Evolutionary conservation across 2,113 vertebrate genomes (phyloP).

Genomic region (Scolopax mira): DNA sequence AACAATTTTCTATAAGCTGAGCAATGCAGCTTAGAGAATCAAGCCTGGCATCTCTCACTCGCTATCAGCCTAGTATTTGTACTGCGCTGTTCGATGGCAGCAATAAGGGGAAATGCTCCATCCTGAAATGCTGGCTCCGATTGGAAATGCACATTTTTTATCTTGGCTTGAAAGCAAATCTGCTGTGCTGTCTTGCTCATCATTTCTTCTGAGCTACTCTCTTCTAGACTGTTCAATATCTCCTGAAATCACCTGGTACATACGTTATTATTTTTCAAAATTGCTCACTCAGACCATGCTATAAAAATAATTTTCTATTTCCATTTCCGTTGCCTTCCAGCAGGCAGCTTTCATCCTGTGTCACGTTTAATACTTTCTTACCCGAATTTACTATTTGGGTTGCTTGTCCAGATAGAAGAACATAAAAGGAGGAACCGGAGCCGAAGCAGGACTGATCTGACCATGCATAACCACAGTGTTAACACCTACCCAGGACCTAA

Average conservation of each 20-base stretch:
- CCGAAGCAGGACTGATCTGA: background rate
- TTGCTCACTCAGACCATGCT: background rate
- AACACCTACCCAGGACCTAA: background rate
- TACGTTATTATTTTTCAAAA: slow-evolving; percentile 6
- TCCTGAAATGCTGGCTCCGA: background rate
- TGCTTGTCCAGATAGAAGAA: background rate
- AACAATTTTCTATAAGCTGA: background rate
- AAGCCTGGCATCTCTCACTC: background rate
- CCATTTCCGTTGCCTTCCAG: background rate
- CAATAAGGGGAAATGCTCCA: slow-evolving; percentile 2
- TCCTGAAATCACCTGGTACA: background rate
- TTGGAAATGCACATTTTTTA: background rate
- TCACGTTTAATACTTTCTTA: background rate
- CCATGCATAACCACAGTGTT: background rate
- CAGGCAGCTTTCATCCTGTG: background rate
- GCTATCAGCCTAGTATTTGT: background rate
- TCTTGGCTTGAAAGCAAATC: background rate
- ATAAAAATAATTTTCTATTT: background rate
- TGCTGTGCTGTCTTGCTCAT: background rate
- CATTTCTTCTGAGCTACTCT: background rate
- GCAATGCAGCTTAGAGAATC: background rate
- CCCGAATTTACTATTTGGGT: background rate
- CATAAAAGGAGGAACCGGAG: background rate
- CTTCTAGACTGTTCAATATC: slow-evolving; percentile 8
- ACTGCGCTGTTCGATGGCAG: background rate